Evolutionary conservation across 2,888 invertebrate species (phyloP).

Genomic region (Melangyna quadrimaculata): DNA sequence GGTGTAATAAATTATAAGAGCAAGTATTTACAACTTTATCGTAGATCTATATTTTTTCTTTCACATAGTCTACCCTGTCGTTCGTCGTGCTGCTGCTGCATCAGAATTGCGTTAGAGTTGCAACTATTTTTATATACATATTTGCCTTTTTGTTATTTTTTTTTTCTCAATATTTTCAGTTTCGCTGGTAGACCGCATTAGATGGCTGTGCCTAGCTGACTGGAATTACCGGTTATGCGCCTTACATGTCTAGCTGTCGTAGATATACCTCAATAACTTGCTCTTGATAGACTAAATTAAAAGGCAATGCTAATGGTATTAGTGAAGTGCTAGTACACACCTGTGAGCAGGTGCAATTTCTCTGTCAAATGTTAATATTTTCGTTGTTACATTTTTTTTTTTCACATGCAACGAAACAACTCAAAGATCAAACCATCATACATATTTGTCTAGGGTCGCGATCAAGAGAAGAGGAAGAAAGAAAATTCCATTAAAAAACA

Average conservation of each 20-base stretch:
- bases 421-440: neutral
- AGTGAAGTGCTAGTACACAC: constrained; percentile 30
- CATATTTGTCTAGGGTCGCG: constrained; percentile 11
- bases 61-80: constrained; percentile 3
- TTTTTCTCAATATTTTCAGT: constrained; percentile 59
- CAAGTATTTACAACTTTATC: neutral
- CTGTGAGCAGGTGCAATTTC: constrained; percentile 67
- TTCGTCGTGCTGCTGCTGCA: constrained; percentile 7
- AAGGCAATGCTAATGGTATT: constrained; percentile 45
- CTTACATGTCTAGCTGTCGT: constrained; percentile 44
- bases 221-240: constrained; percentile 68
- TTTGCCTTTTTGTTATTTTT: constrained; percentile 17
- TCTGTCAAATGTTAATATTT: constrained; percentile 60
- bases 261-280: constrained; percentile 41
- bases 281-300: constrained; percentile 69
- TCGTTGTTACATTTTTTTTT: constrained; percentile 30
- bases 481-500: constrained; percentile 54
- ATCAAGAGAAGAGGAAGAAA: constrained; percentile 36
- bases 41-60: neutral
- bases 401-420: constrained; percentile 11
- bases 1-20: neutral
- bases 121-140: constrained; percentile 26
- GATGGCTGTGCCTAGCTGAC: constrained; percentile 57
- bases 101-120: constrained; percentile 59
- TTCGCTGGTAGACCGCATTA: constrained; percentile 65